Evolutionary conservation across 2,113 vertebrate genomes (phyloP), one percentile per base, ranked within the genome.

Genomic region (Girardinichthys multiradiatus): DNA sequence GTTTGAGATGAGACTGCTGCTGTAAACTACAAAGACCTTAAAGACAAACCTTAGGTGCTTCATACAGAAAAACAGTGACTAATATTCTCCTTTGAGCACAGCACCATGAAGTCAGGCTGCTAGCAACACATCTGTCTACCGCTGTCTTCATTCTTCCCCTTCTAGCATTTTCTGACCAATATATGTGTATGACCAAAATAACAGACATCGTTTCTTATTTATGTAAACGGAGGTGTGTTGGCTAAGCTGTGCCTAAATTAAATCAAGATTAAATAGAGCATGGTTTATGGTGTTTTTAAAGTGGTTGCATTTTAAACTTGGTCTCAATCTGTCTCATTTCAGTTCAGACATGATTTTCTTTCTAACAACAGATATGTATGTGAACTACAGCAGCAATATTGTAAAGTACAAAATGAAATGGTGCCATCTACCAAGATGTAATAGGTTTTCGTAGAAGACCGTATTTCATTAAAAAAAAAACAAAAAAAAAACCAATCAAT

Each of bases 141-240:
- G 48, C 19, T 24, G 48, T 54, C 48, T 54, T 9, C 24, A 9
- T 9, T 54, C 24, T 54, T 4, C 24, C 48, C 48, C 21, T 54
- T 54, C 48, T 54, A 54, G n/a, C 48, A n/a, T 54, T 54, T 54
- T 54, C 48, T 54, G 48, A 54, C 24, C 48, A 54, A 54, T n/a
- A 21, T 54, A n/a, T n/a, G 24, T 24, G 9, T n/a, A 24, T 54
- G 48, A 9, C 48, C 21, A n/a, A 51, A 54, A 54, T 54, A n/a
- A 54, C 48, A 54, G 48, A 54, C 24, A 8, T 24, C 10, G 21
- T 1, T 54, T 54, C 2, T 54, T 5, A 54, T 54, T 1, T n/a
- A n/a, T n/a, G 48, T 54, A n/a, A 54, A 21, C 48, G 48, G 21
- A 54, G 48, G 24, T 3, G 24, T 54, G 48, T n/a, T 54, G 48